Percentiles rank a stretch among this genome's conserved stretches.
These are phyloP conservation scores for Rhinolophus ferrumequinum DNA, from an alignment of 2,113 vertebrate genomes.

Conservation along the genomic window DNA sequence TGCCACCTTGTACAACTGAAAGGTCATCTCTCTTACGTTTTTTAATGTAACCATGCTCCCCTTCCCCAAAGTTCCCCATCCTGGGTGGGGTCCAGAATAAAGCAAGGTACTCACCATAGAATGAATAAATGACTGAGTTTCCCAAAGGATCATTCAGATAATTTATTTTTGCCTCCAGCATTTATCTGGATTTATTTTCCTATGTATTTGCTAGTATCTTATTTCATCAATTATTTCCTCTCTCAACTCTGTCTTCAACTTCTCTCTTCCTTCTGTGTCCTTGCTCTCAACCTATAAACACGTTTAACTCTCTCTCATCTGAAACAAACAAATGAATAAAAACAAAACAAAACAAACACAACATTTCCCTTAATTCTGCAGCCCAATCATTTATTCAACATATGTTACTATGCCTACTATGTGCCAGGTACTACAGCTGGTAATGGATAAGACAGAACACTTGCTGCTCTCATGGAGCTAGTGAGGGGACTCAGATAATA, in stretches of 20 bases:
- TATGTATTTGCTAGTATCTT: background rate
- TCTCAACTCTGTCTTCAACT: background rate
- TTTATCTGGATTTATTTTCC: conserved; percentile 51
- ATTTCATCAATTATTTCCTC: conserved; percentile 36
- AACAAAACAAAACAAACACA: background rate
- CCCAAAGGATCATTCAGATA: background rate
- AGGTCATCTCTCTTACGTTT: background rate
- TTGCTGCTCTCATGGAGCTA: background rate
- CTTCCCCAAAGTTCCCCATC: background rate
- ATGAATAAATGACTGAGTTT: background rate
- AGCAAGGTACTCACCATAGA: background rate
- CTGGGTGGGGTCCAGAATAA: background rate
- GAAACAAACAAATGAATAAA: background rate
- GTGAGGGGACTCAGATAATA: background rate
- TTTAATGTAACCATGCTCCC: background rate
- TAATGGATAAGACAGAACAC: background rate
- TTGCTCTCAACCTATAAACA: background rate
- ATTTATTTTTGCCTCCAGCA: background rate
- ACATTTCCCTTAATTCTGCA: background rate
- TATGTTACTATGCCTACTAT: background rate
- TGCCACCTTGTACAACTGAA: background rate
- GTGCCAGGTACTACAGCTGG: background rate
- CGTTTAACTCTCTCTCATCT: background rate
- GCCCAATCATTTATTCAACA: background rate
- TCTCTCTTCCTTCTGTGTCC: background rate